Evolutionary conservation across 2,113 vertebrate species (phyloP).

Genomic region (Phoxinus phoxinus): DNA sequence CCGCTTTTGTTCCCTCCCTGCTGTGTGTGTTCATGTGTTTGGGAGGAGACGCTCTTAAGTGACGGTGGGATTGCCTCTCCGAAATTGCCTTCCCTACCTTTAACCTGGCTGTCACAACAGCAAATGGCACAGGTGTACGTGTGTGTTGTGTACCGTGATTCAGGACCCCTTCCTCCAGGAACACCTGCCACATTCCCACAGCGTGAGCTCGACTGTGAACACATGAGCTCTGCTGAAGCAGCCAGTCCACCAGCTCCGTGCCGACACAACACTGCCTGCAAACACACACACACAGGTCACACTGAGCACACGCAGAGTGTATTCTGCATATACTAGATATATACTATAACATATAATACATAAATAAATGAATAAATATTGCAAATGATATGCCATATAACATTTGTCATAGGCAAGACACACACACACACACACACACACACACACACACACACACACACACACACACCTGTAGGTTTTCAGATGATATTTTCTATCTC

Average conservation of each 20-base stretch:
- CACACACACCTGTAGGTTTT: constrained; percentile 88
- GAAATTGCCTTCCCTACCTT: neutral
- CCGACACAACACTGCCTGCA: constrained; percentile 95
- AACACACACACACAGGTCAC: constrained; percentile 19
- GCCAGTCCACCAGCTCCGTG: constrained; percentile 96
- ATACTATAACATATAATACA: neutral
- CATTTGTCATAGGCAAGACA: neutral
- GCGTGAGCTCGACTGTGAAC: constrained; percentile 93
- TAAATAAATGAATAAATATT: neutral
- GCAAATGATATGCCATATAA: neutral
- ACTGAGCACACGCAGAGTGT: no score
- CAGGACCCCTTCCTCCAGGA: constrained; percentile 92
- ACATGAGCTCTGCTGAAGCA: constrained; percentile 93
- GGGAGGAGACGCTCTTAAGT: no score
- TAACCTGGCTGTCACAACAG: neutral
- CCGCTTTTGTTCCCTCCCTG: no score
- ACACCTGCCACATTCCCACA: constrained; percentile 96
- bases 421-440: constrained; percentile 70
- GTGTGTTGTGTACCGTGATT: constrained; percentile 84
- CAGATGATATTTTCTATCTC: constrained; percentile 97
- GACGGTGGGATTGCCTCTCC: no score
- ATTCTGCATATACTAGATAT: neutral
- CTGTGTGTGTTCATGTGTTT: no score
- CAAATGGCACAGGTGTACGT: neutral
- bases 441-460: neutral